Base-by-base conservation (phyloP, 2,797 vertebrate species). In the Erethizon dorsatum region DNA sequence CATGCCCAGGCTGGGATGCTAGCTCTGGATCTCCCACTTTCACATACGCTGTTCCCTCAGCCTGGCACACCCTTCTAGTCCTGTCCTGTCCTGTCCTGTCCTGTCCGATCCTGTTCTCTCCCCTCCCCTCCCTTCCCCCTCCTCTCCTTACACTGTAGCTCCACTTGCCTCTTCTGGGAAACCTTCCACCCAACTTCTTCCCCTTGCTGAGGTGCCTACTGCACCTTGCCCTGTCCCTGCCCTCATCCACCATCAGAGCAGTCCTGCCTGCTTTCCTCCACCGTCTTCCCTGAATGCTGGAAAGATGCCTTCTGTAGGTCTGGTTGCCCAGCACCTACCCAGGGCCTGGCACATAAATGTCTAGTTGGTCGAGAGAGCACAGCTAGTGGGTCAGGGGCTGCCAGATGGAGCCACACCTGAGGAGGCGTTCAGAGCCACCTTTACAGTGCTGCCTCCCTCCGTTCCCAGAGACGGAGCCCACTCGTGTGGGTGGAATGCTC, bases 321-420 rank as follows among this genome's bases (percentile, higher is more conserved):
- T 63, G 0, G 45, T 5, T 75, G 50, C 11, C 61, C 50, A 56
- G 78, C 47, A 22, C 86, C 83, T 59, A 63, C 67, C 31, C 37
- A 71, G 54, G 7, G 13, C 71, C 61, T 71, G 90, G 69, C 52
- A 84, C 14, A 15, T 37, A 71, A 63, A 14, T 11, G 20, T n/a
- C 65, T 33, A 2, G 22, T 12, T 20, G 26, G 15, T 31, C 8
- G 17, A n/a, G 89, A n/a, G 45, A 31, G 37, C 50, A 63, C 31
- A 45, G 61, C 65, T 57, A 59, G 28, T 0, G 0, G n/a, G 6
- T 50, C 9, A 14, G 0, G 47, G 59, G 67, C 69, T 3, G 3
- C 83, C 67, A 88, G 63, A 33, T 1, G 52, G 71, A 78, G 57
- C 41, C 73, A 6, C 59, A 41, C n/a, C 22, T 0, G 65, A 47